Evolutionary conservation across 2,113 vertebrate genomes (phyloP).

Genomic region (Corythornis cristatus): DNA sequence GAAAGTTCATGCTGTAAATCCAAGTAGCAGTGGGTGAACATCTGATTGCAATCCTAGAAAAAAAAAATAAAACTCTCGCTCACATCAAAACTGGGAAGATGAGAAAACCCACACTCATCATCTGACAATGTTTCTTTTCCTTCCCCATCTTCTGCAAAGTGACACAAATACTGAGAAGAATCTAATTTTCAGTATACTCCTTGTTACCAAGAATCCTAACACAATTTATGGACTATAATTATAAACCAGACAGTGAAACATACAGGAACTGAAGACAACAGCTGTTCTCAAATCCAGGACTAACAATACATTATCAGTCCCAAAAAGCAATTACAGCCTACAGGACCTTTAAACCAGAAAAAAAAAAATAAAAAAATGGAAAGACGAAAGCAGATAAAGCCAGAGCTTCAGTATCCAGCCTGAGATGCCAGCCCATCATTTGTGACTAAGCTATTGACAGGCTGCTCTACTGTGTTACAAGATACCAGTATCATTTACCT

Average conservation of each 20-base stretch:
- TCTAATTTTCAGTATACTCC: neutral
- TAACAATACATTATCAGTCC: neutral
- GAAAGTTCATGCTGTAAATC: constrained; percentile 53
- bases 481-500: neutral
- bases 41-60: neutral
- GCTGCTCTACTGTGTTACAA: neutral
- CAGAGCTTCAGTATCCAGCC: neutral
- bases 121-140: neutral
- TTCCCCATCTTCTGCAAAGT: neutral
- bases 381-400: neutral
- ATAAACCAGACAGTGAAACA: constrained; percentile 35
- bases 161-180: neutral
- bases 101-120: neutral
- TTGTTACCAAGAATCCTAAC: constrained; percentile 9
- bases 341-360: neutral
- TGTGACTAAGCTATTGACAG: neutral
- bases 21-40: constrained; percentile 12
- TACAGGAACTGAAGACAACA: constrained; percentile 10
- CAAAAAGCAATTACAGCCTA: constrained; percentile 10
- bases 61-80: constrained; percentile 36
- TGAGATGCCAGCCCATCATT: neutral
- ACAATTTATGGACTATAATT: constrained; percentile 19
- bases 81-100: neutral
- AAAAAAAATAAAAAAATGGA: neutral
- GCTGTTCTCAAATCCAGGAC: neutral